These are phyloP conservation scores for Heteromurus nitidus DNA, from an alignment of 2,888 invertebrate species.

Conservation along the genomic window DNA sequence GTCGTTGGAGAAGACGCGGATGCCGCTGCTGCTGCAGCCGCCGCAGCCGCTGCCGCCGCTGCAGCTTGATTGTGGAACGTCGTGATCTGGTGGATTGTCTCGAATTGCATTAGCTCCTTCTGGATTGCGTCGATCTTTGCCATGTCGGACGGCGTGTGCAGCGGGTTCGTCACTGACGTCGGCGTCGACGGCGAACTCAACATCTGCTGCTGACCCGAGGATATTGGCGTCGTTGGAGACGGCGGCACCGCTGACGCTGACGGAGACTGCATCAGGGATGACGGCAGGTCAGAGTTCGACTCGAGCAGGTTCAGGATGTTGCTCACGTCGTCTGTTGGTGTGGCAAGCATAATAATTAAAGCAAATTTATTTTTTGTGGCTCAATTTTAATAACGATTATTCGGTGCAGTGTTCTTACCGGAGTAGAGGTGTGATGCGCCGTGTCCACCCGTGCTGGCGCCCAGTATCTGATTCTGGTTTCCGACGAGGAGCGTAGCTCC, in stretches of 20 bases:
- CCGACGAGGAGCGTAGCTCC: constrained; percentile 33
- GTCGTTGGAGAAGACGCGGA: constrained; percentile 6
- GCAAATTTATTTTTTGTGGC: not conserved
- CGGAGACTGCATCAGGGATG: constrained; percentile 48
- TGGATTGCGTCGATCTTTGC: constrained; percentile 93
- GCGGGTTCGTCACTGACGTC: not conserved
- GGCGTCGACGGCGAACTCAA: constrained; percentile 27
- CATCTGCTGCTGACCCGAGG: not conserved
- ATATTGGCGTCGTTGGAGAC: constrained; percentile 9
- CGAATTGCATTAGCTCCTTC: constrained; percentile 91
- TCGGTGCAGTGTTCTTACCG: constrained; percentile 31
- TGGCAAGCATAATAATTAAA: not conserved
- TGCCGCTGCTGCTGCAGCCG: constrained; percentile 42
- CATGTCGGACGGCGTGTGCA: constrained; percentile 81
- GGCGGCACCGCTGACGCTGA: constrained; percentile 6
- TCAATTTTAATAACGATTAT: too few species aligned
- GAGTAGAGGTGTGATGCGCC: constrained; percentile 30
- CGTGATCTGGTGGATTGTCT: constrained; percentile 78
- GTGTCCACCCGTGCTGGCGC: not conserved
- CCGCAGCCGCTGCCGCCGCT: constrained; percentile 4
- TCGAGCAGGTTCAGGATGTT: constrained; percentile 62
- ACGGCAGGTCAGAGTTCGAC: constrained; percentile 67
- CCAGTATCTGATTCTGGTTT: constrained; percentile 52
- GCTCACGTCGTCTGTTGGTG: constrained; percentile 53
- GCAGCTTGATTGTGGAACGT: constrained; percentile 49